Conservation (phyloP, 2,113 vertebrate species). For the Piprites chloris region DNA sequence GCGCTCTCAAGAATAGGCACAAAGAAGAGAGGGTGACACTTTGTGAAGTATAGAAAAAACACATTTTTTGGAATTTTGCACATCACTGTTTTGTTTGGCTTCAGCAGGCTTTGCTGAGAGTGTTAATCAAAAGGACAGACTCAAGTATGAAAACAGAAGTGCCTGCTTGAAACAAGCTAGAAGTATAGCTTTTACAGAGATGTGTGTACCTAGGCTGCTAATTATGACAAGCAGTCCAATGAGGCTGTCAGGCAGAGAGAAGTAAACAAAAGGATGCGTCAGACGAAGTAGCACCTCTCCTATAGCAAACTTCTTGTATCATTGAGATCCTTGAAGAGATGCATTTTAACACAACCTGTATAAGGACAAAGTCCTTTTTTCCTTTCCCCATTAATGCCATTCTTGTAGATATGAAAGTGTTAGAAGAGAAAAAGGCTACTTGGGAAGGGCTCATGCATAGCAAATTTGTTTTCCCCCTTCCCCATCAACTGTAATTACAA, state of each 20-base stretch:
- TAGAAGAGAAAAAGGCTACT: constrained; percentile 27
- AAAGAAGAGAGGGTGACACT: background rate
- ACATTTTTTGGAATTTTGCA: background rate
- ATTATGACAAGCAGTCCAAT: background rate
- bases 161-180: background rate
- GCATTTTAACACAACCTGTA: background rate
- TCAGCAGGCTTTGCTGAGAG: background rate
- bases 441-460: constrained; percentile 55
- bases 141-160: background rate
- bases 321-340: background rate
- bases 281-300: background rate
- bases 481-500: constrained; percentile 60
- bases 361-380: background rate
- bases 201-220: background rate
- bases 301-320: background rate
- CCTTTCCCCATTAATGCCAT: background rate
- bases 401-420: background rate
- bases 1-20: background rate
- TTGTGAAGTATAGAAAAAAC: background rate
- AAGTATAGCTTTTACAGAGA: background rate
- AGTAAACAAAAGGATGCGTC: constrained; percentile 19
- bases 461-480: constrained; percentile 52
- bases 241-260: background rate
- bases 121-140: background rate
- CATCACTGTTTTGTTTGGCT: background rate